Evolutionary conservation across 1,140 invertebrate genomes (phyloP).

Genomic region (Kradibia gibbosae): DNA sequence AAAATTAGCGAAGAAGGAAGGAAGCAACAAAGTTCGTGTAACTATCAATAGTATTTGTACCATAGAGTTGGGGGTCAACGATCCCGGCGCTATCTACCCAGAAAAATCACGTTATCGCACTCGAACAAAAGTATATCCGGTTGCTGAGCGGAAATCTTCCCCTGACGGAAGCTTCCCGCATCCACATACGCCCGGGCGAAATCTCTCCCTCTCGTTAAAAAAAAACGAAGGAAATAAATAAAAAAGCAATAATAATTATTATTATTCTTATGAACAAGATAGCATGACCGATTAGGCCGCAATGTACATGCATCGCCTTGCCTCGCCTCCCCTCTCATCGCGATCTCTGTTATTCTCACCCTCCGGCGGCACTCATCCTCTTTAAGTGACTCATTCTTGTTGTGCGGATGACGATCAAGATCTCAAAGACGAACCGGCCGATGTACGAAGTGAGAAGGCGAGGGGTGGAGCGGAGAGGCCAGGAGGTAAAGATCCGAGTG

Average conservation of each 20-base stretch:
- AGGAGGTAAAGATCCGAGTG: too few relatives aligned
- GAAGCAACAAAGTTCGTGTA: not conserved
- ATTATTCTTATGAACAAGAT: too few relatives aligned
- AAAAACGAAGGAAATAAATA: not conserved
- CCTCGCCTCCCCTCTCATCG: not conserved
- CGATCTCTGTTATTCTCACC: not conserved
- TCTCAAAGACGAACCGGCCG: slow-evolving; percentile 30
- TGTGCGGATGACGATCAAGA: slow-evolving; percentile 43
- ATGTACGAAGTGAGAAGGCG: slow-evolving; percentile 35
- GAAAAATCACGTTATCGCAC: not conserved
- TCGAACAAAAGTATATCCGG: not conserved
- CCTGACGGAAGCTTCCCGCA: not conserved
- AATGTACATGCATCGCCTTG: not conserved
- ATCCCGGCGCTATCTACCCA: not conserved
- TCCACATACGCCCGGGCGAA: not conserved
- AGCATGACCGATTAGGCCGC: not conserved
- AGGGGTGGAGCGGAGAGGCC: not conserved
- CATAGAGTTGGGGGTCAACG: not conserved
- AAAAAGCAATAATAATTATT: too few relatives aligned
- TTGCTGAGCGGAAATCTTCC: not conserved
- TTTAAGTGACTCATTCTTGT: slow-evolving; percentile 39
- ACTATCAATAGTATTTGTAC: not conserved
- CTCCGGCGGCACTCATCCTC: too few relatives aligned
- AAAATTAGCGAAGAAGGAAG: not conserved
- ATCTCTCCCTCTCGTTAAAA: not conserved